Evolutionary conservation across 2,888 invertebrate species (phyloP).

Genomic region (Apotomis capreana): DNA sequence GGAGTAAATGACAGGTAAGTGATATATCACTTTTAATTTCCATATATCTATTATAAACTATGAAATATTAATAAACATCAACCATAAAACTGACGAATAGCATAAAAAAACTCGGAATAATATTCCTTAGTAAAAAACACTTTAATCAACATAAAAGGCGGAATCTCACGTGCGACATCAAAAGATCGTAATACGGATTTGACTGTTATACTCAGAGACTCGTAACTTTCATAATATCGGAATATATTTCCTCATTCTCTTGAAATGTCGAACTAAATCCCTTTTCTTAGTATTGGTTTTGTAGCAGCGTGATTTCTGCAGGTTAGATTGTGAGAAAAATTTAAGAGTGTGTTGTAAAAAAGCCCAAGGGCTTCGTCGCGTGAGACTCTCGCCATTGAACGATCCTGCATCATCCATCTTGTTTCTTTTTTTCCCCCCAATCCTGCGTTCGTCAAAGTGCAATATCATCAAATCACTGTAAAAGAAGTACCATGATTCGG

Average conservation of each 20-base stretch:
- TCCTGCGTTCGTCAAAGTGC: conserved; percentile 76
- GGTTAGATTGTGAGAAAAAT: not conserved
- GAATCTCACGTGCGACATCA: conserved; percentile 46
- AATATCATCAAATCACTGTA: conserved; percentile 83
- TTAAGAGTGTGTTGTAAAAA: conserved; percentile 26
- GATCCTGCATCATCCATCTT: conserved; percentile 67
- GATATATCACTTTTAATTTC: not conserved
- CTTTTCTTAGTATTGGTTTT: not conserved
- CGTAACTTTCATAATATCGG: conserved; percentile 21
- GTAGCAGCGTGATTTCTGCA: not conserved
- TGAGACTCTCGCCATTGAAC: conserved; percentile 47
- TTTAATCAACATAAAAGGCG: conserved; percentile 66
- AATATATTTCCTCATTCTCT: not conserved
- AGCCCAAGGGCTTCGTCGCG: conserved; percentile 30
- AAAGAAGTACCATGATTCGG: conserved; percentile 80
- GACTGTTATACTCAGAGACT: conserved; percentile 45
- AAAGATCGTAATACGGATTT: conserved; percentile 43
- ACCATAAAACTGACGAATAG: not conserved
- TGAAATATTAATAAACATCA: conserved; percentile 12
- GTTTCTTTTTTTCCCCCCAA: conserved; percentile 63
- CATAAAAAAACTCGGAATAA: conserved; percentile 22
- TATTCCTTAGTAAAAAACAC: conserved; percentile 33
- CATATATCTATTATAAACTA: conserved; percentile 2
- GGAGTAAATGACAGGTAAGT: conserved; percentile 74
- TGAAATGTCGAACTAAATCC: not conserved